Percentiles rank a stretch among this genome's conserved stretches.
Evolutionary conservation across 2,888 invertebrate species (phyloP).

Genomic region (Dynastes hyllus): DNA sequence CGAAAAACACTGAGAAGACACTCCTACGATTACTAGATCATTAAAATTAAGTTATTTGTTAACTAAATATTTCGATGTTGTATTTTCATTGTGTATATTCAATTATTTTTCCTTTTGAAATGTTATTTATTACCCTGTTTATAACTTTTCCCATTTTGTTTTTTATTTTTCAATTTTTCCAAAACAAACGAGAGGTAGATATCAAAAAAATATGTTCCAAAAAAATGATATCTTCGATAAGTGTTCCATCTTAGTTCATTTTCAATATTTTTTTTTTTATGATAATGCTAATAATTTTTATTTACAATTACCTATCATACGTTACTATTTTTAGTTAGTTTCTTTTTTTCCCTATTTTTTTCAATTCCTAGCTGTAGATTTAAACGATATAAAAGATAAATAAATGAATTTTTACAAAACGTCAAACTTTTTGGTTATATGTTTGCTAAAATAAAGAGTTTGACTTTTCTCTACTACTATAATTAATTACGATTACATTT

Average conservation of each 20-base stretch:
- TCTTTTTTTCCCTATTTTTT: too few species aligned
- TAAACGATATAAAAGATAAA: too few species aligned
- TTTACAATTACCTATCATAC: too few species aligned
- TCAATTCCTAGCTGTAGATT: too few species aligned
- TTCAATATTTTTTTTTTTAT: not conserved
- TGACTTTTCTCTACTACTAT: not conserved
- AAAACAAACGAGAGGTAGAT: not conserved
- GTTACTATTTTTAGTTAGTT: too few species aligned
- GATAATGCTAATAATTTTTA: too few species aligned
- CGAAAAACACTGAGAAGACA: not conserved
- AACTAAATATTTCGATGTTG: not conserved
- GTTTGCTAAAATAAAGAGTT: not conserved
- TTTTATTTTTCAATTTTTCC: not conserved
- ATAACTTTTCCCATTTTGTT: not conserved
- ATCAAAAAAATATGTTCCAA: constrained; percentile 18
- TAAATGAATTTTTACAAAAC: too few species aligned
- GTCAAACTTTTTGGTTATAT: constrained; percentile 13
- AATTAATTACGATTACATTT: constrained; percentile 9
- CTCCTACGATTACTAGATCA: not conserved
- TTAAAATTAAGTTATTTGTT: not conserved
- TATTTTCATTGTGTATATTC: not conserved
- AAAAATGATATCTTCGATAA: constrained; percentile 10
- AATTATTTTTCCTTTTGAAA: too few species aligned
- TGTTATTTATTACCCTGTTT: too few species aligned
- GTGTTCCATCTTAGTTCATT: not conserved